These are phyloP conservation scores for Agapornis roseicollis DNA, from an alignment of 2,113 vertebrate species.

Conservation along the genomic window DNA sequence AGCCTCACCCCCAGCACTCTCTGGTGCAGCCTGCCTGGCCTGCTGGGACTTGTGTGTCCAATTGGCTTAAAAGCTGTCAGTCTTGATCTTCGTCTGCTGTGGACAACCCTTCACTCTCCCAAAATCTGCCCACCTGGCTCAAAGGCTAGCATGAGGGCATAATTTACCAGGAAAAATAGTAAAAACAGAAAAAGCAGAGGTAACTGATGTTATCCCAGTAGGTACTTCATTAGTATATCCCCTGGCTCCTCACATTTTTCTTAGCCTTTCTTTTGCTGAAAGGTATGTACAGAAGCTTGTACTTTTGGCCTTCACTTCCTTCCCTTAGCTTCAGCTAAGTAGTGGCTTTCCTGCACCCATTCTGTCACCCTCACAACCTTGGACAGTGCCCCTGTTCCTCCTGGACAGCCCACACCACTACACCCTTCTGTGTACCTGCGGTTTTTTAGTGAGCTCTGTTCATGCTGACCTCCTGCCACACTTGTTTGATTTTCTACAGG, in stretches of 20 bases:
- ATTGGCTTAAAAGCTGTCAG: not conserved
- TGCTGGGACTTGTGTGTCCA: accelerated
- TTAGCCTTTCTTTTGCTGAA: not conserved
- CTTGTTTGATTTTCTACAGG: not conserved
- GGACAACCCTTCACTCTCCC: not conserved
- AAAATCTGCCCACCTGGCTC: not conserved
- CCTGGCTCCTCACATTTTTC: not conserved
- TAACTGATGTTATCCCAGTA: not conserved
- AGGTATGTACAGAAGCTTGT: not conserved
- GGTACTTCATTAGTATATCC: not conserved
- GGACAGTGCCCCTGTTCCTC: not conserved
- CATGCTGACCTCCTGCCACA: not conserved
- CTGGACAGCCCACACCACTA: not conserved
- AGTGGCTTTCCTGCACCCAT: not conserved
- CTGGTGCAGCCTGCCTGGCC: not conserved
- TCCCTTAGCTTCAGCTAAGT: not conserved
- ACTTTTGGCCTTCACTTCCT: not conserved
- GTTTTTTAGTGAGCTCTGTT: not conserved
- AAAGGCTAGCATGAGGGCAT: not conserved
- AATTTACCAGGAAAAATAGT: not conserved
- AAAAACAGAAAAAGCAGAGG: not conserved
- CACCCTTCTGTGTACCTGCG: accelerated
- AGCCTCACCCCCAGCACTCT: not conserved
- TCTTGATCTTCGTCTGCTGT: not conserved
- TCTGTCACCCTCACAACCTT: not conserved